Conservation (phyloP, 2,888 invertebrate genomes). For the Chrysolina haemoptera region DNA sequence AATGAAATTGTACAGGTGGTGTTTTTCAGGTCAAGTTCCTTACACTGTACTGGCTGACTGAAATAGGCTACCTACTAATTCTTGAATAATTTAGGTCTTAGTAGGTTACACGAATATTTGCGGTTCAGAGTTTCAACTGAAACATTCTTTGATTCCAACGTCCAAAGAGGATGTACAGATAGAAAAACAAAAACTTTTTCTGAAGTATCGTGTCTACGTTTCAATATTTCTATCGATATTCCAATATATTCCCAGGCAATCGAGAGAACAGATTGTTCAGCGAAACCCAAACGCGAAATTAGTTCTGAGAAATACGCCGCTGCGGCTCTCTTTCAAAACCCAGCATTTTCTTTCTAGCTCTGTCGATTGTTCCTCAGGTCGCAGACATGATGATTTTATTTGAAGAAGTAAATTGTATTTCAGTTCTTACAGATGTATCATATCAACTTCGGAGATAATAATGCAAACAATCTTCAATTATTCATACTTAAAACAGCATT, state of each 20-base stretch:
- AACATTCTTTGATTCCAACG: too few species aligned
- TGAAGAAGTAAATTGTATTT: conserved; percentile 24
- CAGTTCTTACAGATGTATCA: conserved; percentile 30
- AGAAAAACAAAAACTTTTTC: not conserved
- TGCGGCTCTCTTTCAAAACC: conserved; percentile 5
- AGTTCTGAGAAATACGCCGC: conserved; percentile 13
- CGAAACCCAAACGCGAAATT: not conserved
- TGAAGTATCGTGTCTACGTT: not conserved
- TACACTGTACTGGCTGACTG: too few species aligned
- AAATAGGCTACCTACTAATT: too few species aligned
- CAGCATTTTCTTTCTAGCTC: conserved; percentile 12
- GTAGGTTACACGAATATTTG: too few species aligned
- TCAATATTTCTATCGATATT: not conserved
- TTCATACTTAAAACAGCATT: conserved; percentile 30
- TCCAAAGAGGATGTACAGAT: not conserved
- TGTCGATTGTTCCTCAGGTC: conserved; percentile 13
- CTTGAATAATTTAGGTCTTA: too few species aligned
- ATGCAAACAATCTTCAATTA: conserved; percentile 34
- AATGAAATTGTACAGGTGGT: too few species aligned
- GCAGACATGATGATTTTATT: conserved; percentile 14
- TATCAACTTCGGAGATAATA: conserved; percentile 25
- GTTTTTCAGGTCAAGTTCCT: too few species aligned
- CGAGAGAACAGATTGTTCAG: not conserved
- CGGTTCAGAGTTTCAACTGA: too few species aligned
- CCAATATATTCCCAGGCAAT: not conserved